A percentile compares a stretch with the other conserved stretches of the same genome.
Evolutionary conservation across 2,888 invertebrate genomes (phyloP).

Genomic region (Drosophila monieri): DNA sequence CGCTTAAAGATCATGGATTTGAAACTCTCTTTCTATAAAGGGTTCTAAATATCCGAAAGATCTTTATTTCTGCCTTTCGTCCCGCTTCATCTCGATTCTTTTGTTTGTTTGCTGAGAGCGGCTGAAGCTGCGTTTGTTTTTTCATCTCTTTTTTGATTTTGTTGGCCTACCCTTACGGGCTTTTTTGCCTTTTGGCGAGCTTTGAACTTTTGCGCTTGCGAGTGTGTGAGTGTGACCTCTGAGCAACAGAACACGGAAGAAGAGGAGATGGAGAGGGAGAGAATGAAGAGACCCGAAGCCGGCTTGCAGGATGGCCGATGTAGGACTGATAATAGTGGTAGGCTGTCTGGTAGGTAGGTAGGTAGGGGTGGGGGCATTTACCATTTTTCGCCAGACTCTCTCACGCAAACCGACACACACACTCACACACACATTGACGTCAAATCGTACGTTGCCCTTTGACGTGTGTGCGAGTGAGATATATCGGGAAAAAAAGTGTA

Average conservation of each 20-base stretch:
- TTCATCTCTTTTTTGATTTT: conserved; percentile 20
- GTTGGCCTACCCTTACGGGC: conserved; percentile 46
- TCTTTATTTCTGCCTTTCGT: neutral
- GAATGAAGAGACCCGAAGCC: conserved; percentile 2
- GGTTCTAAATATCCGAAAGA: conserved; percentile 4
- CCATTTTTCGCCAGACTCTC: conserved; percentile 25
- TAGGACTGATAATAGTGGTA: conserved; percentile 16
- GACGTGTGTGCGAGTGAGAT: conserved; percentile 22
- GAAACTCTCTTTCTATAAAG: neutral
- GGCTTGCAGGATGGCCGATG: conserved; percentile 8
- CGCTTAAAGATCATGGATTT: no score
- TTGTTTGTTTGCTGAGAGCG: conserved; percentile 30
- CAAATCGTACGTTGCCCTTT: conserved; percentile 75
- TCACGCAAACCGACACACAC: conserved; percentile 11
- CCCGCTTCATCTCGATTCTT: conserved; percentile 26
- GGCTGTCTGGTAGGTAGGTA: conserved; percentile 7
- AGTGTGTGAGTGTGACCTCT: conserved; percentile 46
- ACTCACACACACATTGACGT: conserved; percentile 25
- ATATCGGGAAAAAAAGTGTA: conserved; percentile 42
- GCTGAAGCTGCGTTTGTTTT: conserved; percentile 8
- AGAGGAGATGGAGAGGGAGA: conserved; percentile 1
- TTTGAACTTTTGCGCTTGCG: conserved; percentile 54
- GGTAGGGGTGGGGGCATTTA: conserved; percentile 12
- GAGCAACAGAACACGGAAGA: conserved; percentile 20
- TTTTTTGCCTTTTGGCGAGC: conserved; percentile 46